phyloP scores from a whole-genome alignment of 37 sponge, comb jelly and placozoan genomes.

The Mnemiopsis leidyi region DNA sequence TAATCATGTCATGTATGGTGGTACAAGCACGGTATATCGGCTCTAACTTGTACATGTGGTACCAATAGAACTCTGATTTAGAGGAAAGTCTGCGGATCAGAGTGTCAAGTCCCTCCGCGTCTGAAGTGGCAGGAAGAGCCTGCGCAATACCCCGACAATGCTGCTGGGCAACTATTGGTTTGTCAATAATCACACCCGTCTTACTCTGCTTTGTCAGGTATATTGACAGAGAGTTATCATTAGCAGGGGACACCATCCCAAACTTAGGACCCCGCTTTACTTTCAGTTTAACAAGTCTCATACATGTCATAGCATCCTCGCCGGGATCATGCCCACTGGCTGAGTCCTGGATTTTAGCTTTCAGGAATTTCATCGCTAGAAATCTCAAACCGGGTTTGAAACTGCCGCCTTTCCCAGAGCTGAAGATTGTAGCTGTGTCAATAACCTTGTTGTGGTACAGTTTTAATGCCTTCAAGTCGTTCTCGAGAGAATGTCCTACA shows the following conservation, averaged over 20 bases:
- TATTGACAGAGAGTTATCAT: slow-evolving; percentile 10
- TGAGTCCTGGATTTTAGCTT: slow-evolving; percentile 64
- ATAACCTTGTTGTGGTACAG: slow-evolving; percentile 62
- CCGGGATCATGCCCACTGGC: slow-evolving; percentile 77
- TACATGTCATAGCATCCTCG: slow-evolving; percentile 84
- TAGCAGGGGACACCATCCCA: slow-evolving; percentile 22
- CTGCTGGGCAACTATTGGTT: slow-evolving; percentile 61
- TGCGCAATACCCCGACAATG: slow-evolving; percentile 57
- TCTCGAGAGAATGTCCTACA: slow-evolving; percentile 96
- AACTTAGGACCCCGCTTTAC: slow-evolving; percentile 67
- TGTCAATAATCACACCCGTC: slow-evolving; percentile 43
- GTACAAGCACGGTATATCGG: slow-evolving; percentile 51
- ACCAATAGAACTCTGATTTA: slow-evolving; percentile 29
- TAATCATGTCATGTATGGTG: slow-evolving; percentile 60
- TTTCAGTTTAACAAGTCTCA: slow-evolving; percentile 85
- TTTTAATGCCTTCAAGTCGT: slow-evolving; percentile 87
- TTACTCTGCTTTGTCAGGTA: slow-evolving; percentile 38
- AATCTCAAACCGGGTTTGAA: slow-evolving; percentile 76
- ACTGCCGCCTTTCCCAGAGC: slow-evolving; percentile 19
- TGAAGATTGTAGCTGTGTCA: slow-evolving; percentile 62
- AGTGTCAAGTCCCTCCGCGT: slow-evolving; percentile 5
- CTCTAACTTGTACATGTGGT: slow-evolving; percentile 55
- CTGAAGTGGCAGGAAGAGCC: slow-evolving; percentile 40
- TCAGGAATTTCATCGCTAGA: slow-evolving; percentile 74
- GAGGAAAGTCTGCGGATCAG: background rate